These are phyloP conservation scores for Sterrhoptilus dennistouni DNA, from an alignment of 2,113 vertebrate genomes.

Conservation along the genomic window DNA sequence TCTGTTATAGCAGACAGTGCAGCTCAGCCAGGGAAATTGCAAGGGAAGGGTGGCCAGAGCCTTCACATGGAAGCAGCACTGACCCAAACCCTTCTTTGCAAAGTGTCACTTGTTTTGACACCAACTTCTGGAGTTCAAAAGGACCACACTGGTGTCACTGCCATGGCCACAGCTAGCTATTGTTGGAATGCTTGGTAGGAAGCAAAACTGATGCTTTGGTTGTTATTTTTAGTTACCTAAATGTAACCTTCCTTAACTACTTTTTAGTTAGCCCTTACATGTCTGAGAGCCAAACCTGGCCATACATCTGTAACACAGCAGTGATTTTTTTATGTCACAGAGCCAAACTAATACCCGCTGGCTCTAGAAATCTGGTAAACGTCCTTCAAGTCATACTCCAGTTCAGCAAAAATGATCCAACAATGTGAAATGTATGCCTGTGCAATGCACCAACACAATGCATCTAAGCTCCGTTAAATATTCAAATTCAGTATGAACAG, in stretches of 20 bases:
- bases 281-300: neutral
- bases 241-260: too few species aligned
- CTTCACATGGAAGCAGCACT: neutral
- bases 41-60: neutral
- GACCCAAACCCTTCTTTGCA: neutral
- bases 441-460: neutral
- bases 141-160: fast-evolving
- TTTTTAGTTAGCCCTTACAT: neutral
- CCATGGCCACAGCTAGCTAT: fast-evolving
- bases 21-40: neutral
- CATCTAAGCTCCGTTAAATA: neutral
- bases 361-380: neutral
- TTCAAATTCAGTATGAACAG: neutral
- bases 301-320: neutral
- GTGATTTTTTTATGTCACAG: neutral
- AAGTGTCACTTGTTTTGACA: neutral
- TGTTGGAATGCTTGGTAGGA: neutral
- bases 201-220: neutral
- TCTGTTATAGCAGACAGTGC: neutral
- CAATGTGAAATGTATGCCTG: neutral
- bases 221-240: neutral
- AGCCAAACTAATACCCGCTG: neutral
- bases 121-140: neutral
- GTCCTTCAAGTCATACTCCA: neutral
- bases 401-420: neutral